Conservation (phyloP, 2,113 vertebrate genomes). For the Chloroceryle aenea region DNA sequence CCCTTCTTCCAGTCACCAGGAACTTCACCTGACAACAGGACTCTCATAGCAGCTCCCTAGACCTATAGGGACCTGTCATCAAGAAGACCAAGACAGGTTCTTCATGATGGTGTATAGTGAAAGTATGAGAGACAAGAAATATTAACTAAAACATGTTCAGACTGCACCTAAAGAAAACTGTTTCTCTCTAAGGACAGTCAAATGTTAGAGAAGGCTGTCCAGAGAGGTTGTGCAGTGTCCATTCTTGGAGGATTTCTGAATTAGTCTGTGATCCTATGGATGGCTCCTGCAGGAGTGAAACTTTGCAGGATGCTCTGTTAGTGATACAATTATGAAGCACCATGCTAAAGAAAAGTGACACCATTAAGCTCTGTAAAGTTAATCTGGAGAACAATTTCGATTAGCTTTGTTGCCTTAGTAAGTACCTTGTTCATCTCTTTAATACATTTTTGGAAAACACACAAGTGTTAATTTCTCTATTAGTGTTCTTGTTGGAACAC, state of each 20-base stretch:
- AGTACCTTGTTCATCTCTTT: neutral
- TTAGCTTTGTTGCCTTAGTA: neutral
- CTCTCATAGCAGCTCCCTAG: neutral
- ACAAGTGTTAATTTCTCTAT: constrained; percentile 9
- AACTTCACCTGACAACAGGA: too few species aligned
- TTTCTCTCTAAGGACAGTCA: neutral
- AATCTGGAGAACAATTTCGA: neutral
- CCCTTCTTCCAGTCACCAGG: too few species aligned
- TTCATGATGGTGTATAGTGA: neutral
- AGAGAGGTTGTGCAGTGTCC: neutral
- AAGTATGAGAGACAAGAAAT: neutral
- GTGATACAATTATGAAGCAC: neutral
- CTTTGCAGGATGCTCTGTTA: neutral
- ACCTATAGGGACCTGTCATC: neutral
- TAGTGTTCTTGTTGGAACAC: neutral
- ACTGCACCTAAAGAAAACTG: neutral
- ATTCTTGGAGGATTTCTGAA: neutral
- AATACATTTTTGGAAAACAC: neutral
- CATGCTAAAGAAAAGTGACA: neutral
- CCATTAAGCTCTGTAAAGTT: neutral
- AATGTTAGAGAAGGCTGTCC: neutral
- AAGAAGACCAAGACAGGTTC: neutral
- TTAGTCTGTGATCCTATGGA: neutral
- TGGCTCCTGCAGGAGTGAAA: neutral
- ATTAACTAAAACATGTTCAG: neutral